Base-by-base conservation (phyloP, 2,888 invertebrate genomes). In the Dyspetes luteomarginatus region DNA sequence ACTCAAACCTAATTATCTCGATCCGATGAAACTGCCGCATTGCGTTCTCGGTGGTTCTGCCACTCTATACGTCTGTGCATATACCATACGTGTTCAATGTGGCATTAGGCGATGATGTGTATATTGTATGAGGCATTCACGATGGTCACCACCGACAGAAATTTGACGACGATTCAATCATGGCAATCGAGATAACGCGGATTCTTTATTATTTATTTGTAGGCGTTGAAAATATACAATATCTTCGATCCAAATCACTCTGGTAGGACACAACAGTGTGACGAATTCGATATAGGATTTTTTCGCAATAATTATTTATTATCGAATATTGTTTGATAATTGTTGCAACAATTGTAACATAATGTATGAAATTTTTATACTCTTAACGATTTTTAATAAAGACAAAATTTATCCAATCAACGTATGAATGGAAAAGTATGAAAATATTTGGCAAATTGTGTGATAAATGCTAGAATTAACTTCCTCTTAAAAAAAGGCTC, bases 1-100 rank as follows among this genome's bases (percentile, higher is more conserved):
- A 92, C 92, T 92, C 92, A 92, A 91, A 92, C 91, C 92, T 92
- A 92, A 92, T 92, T 92, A 92, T 92, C 91, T 92, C 92, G 90
- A 91, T 89, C 90, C 85, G 87, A 86, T 90, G 90, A 91, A 90
- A 90, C 90, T 92, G 90, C 89, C 90, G 90, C 90, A 90, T 89
- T 90, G 90, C 90, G 89, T 89, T 89, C 64, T n/a, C 58, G 58
- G 82, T 56, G 76, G 78, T 82, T 82, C 30, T 19, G 22, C 19
- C 52, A 65, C 71, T 77, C 78, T 77, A 62, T 56, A 45, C 71
- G 24, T 74, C 36, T 56, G 24, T 56, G 64, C 36, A 45, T 19
- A 41, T 26, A 15, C n/a, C n/a, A n/a, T n/a, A 22, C 28, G 17
- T 48, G 36, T 68, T 67, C 43, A 55, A 43, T 56, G 52, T 72